Percentiles rank a stretch among this genome's conserved stretches.
Evolutionary conservation across 2,888 invertebrate genomes (phyloP).

Genomic region (Orthosia incerta): DNA sequence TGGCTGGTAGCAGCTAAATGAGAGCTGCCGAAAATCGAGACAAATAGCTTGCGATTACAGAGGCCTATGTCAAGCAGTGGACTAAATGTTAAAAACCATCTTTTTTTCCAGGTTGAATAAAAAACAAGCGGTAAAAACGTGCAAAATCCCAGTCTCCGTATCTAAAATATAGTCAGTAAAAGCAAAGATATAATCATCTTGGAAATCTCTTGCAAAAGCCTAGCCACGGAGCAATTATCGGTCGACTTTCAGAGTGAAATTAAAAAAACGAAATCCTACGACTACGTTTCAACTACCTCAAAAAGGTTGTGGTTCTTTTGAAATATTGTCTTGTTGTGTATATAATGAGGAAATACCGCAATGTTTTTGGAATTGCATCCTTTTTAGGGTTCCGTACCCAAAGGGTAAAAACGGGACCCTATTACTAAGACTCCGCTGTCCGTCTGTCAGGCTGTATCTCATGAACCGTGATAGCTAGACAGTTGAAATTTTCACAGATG

Average conservation of each 20-base stretch:
- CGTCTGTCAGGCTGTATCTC: no score
- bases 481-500: no score
- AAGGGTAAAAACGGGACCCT: no score
- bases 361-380: constrained; percentile 22
- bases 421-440: no score
- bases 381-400: no score
- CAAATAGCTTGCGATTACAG: no score
- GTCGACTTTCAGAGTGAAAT: background rate
- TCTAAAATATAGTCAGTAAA: background rate
- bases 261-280: constrained; percentile 9
- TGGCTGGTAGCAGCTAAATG: no score
- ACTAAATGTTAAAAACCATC: no score
- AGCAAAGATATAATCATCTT: constrained; percentile 3
- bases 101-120: background rate
- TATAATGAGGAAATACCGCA: constrained; percentile 36
- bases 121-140: background rate
- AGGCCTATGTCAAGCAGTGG: no score
- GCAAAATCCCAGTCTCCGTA: background rate
- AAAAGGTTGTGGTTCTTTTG: constrained; percentile 26
- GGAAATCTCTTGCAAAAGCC: background rate
- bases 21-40: no score
- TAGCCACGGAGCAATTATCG: constrained; percentile 18
- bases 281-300: constrained; percentile 18
- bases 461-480: no score
- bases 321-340: constrained; percentile 26